Conservation (phyloP, 2,888 invertebrate genomes). For the Tineola bisselliella region DNA sequence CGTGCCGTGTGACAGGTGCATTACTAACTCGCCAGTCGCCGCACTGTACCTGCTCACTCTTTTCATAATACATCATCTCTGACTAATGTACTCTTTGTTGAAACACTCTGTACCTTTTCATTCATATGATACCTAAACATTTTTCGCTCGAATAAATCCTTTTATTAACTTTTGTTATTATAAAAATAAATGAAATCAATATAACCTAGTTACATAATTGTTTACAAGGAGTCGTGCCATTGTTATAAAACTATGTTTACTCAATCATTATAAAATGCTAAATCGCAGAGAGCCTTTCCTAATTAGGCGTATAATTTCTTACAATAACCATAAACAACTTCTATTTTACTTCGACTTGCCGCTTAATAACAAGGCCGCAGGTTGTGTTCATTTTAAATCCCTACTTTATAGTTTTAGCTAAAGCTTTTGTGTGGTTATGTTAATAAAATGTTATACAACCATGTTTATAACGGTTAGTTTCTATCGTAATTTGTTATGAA, state of each 20-base stretch:
- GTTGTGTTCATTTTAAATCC: neutral
- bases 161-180: neutral
- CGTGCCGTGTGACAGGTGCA: neutral
- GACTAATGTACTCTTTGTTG: constrained; percentile 36
- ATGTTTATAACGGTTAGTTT: neutral
- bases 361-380: neutral
- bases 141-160: constrained; percentile 8
- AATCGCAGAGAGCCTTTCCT: neutral
- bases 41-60: neutral
- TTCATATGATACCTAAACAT: neutral
- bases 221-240: neutral
- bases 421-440: too few relatives aligned
- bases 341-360: neutral
- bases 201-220: too few relatives aligned
- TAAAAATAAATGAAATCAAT: neutral
- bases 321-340: constrained; percentile 6
- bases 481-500: neutral
- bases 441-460: neutral
- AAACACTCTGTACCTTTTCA: constrained; percentile 15
- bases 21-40: neutral
- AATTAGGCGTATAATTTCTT: neutral
- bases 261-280: neutral
- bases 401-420: neutral
- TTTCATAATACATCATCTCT: constrained; percentile 22
- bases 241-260: neutral